phyloP scores from a whole-genome alignment of 2,888 invertebrate genomes.

The Heliconius sara region DNA sequence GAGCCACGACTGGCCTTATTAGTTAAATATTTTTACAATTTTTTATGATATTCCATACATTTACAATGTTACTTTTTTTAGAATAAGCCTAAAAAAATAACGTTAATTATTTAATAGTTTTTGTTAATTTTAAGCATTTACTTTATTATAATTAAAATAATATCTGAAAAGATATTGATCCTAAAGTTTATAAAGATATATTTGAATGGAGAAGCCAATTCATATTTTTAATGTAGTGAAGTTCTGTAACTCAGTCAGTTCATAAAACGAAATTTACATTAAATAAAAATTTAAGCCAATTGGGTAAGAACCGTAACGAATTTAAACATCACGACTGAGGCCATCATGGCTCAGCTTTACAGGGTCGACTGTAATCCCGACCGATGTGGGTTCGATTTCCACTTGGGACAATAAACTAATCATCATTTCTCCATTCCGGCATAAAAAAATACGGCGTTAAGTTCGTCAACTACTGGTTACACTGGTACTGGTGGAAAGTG shows the following conservation, averaged over 20 bases:
- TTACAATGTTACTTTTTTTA: too few species aligned
- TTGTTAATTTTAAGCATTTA: too few species aligned
- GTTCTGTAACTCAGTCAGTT: background rate
- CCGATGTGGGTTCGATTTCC: background rate
- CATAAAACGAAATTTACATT: background rate
- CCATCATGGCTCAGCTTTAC: background rate
- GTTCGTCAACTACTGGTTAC: too few species aligned
- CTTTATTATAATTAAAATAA: too few species aligned
- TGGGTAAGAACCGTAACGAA: background rate
- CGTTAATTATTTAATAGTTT: too few species aligned
- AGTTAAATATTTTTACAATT: too few species aligned
- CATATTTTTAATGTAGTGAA: background rate
- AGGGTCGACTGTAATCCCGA: background rate
- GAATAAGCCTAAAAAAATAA: too few species aligned
- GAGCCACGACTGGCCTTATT: too few species aligned
- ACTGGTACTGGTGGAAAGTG: too few species aligned
- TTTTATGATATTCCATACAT: too few species aligned
- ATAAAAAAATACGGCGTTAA: too few species aligned
- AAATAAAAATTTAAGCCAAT: background rate
- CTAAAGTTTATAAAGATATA: background rate
- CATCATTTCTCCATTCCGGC: background rate
- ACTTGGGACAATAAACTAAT: background rate
- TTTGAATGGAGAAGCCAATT: background rate
- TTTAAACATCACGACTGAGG: background rate
- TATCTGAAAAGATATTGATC: too few species aligned